phyloP scores from a whole-genome alignment of 2,888 invertebrate species.

The Drosophila rellima region DNA sequence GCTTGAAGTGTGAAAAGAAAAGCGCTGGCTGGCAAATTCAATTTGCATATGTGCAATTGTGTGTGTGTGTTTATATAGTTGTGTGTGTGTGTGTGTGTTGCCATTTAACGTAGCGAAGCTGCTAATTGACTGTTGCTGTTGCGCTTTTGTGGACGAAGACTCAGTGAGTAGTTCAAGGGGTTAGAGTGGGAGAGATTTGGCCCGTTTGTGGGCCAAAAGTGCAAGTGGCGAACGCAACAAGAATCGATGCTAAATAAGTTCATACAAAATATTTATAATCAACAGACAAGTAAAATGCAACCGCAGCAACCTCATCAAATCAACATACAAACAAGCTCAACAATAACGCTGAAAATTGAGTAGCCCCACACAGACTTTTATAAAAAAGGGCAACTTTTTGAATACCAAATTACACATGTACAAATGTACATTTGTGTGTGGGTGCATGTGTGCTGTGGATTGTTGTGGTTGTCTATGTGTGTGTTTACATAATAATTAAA shows the following conservation, averaged over 20 bases:
- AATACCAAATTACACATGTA: conserved; percentile 46
- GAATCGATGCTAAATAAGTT: conserved; percentile 48
- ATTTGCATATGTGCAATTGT: conserved; percentile 72
- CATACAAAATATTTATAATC: conserved; percentile 56
- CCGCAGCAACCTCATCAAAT: conserved; percentile 23
- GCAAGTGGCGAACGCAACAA: conserved; percentile 45
- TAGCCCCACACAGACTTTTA: neutral
- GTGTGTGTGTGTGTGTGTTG: conserved; percentile 33
- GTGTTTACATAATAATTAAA: conserved; percentile 69
- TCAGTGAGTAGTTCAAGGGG: neutral
- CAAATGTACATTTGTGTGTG: conserved; percentile 12
- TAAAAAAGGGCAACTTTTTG: conserved; percentile 40
- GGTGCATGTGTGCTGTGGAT: neutral
- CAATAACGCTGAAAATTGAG: conserved; percentile 33
- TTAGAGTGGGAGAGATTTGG: neutral
- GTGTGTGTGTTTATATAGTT: neutral
- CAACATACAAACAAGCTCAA: conserved; percentile 12
- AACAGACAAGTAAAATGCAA: conserved; percentile 31
- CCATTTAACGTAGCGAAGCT: conserved; percentile 72
- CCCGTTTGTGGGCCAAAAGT: conserved; percentile 46
- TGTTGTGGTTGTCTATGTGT: conserved; percentile 14
- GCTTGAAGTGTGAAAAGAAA: conserved; percentile 68
- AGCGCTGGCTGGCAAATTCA: conserved; percentile 72
- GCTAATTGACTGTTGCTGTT: conserved; percentile 67
- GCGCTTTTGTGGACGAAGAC: conserved; percentile 10